These are phyloP conservation scores for Fistularia commersonii DNA, from an alignment of 2,797 vertebrate species.

Conservation along the genomic window DNA sequence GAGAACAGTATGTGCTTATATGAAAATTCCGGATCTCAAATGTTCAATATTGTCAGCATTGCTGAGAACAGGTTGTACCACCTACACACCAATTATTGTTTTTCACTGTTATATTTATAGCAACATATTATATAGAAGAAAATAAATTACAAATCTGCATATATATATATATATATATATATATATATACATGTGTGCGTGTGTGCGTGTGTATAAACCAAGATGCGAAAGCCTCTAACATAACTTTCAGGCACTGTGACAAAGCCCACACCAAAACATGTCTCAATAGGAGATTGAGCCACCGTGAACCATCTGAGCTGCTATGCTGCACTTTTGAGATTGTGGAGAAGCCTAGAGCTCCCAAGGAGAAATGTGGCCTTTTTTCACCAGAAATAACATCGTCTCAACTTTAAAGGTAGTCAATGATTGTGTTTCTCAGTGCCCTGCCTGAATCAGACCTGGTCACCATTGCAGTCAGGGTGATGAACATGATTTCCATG, in stretches of 20 bases:
- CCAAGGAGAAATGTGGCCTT: background rate
- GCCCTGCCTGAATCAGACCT: slow-evolving; percentile 15
- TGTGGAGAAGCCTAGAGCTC: background rate
- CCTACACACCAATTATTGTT: no score
- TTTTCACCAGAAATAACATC: background rate
- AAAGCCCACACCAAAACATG: slow-evolving; percentile 23
- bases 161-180: no score
- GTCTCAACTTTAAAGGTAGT: slow-evolving; percentile 7
- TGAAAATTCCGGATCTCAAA: no score
- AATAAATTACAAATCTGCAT: no score
- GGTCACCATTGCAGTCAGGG: slow-evolving; percentile 6
- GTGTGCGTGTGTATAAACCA: no score
- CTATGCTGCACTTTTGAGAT: slow-evolving; percentile 10
- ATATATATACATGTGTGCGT: no score
- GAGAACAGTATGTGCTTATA: no score
- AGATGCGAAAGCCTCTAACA: no score
- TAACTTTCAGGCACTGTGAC: background rate
- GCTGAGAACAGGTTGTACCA: no score
- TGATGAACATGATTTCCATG: slow-evolving; percentile 19
- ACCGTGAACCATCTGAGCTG: slow-evolving; percentile 24
- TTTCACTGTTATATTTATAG: no score
- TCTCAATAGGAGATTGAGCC: slow-evolving; percentile 39
- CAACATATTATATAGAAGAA: no score
- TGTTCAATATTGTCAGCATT: no score
- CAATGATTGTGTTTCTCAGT: background rate